Percentiles rank a stretch among this genome's conserved stretches.
These are phyloP conservation scores for Melanogrammus aeglefinus DNA, from an alignment of 2,797 vertebrate genomes.

Conservation along the genomic window DNA sequence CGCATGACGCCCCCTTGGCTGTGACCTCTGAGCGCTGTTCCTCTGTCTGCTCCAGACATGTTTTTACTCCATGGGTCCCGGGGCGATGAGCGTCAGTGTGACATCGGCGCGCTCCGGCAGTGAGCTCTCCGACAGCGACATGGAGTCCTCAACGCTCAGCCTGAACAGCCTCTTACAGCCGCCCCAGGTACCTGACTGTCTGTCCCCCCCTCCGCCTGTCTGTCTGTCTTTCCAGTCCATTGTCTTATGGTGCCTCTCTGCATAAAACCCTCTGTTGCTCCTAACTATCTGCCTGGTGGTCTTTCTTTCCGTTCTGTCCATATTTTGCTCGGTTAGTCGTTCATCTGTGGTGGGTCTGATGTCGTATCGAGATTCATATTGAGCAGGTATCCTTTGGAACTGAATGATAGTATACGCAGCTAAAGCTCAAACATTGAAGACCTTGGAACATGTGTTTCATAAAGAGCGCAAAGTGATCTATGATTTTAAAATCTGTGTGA, in stretches of 20 bases:
- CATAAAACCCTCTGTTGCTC: too few species aligned
- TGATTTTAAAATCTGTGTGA: neutral
- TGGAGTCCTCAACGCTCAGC: slow-evolving; percentile 82
- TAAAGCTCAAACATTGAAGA: too few species aligned
- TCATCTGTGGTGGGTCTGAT: neutral
- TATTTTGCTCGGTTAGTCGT: neutral
- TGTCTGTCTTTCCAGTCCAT: neutral
- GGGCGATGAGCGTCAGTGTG: slow-evolving; percentile 79
- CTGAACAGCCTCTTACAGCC: slow-evolving; percentile 66
- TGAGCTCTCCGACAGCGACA: slow-evolving; percentile 83
- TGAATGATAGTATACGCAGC: neutral
- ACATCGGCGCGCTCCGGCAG: slow-evolving; percentile 77
- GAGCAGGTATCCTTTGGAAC: neutral
- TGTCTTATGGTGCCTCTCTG: too few species aligned
- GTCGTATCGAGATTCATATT: neutral
- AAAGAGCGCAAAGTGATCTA: too few species aligned
- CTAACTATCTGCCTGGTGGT: neutral
- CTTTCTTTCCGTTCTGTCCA: neutral
- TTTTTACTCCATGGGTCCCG: slow-evolving; percentile 89
- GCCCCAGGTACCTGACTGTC: slow-evolving; percentile 65
- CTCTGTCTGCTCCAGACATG: slow-evolving; percentile 72
- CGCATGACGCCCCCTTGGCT: too few species aligned
- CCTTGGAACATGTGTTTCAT: too few species aligned
- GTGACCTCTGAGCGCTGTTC: too few species aligned
- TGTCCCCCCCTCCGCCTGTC: neutral